Evolutionary conservation across 2,797 vertebrate genomes (phyloP), one percentile per base, ranked within the genome.

Genomic region (Tamandua tetradactyla): DNA sequence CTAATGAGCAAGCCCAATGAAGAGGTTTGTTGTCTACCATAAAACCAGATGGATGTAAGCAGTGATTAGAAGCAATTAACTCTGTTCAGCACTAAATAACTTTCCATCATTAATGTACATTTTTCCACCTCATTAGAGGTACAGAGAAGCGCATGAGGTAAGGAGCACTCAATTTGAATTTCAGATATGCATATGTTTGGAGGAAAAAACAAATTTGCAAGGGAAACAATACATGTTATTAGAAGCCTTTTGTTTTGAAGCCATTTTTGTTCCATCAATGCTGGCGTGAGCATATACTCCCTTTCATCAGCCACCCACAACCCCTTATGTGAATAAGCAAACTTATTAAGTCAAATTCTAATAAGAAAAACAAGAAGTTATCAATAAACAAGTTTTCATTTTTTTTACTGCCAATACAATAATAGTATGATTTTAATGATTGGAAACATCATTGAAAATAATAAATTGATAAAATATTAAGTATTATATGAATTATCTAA

Each of bases 11-110:
- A 97, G 98, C 98, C 98, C 98, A 98, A 98, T 97, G 98, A 99
- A 99, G 99, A 98, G 98, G 99, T 99, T 99, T 99, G 99, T 99
- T 99, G 98, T 99, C 98, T 99, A 98, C 98, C 97, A 98, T 98
- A 99, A 98, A 98, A 99, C 98, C 99, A 99, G 99, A 99, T 98
- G 98, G 99, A 99, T 99, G 98, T 97, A 99, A 99, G 98, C 98
- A 98, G 97, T 99, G 99, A 99, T 99, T 99, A 99, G 98, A 99
- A 99, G 98, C 99, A 99, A 99, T 99, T 99, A 99, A 98, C 98
- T 99, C 96, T 98, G 98, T 98, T 98, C 98, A 98, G 98, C 99
- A 99, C 99, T 99, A 99, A 99, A 99, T 99, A 99, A 99, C 98
- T 99, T 99, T 98, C 98, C 97, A 95, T 98, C 98, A 98, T 99